These are phyloP conservation scores for Notothenia coriiceps DNA, from an alignment of 2,113 vertebrate genomes.

Conservation along the genomic window DNA sequence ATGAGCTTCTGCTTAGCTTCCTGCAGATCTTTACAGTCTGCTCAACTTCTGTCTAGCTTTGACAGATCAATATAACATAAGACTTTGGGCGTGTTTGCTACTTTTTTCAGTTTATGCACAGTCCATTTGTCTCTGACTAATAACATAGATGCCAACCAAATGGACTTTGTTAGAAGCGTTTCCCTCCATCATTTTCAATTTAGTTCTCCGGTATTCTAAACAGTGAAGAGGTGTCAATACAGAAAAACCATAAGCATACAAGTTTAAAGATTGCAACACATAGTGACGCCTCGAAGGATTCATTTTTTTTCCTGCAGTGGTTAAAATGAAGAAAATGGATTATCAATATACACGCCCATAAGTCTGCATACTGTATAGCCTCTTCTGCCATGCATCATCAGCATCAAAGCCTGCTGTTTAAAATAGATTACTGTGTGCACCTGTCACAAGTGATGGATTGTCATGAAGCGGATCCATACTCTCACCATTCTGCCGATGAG, in stretches of 20 bases:
- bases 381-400: slow-evolving; percentile 76
- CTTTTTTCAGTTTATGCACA: slow-evolving; percentile 22
- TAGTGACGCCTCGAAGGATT: slow-evolving; percentile 21
- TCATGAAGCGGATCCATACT: slow-evolving; percentile 73
- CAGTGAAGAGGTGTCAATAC: slow-evolving; percentile 23
- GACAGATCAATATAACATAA: slow-evolving; percentile 55
- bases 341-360: slow-evolving; percentile 69
- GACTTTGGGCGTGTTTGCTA: slow-evolving; percentile 18
- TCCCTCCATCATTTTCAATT: slow-evolving; percentile 49
- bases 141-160: slow-evolving; percentile 39
- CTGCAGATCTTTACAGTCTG: slow-evolving; percentile 16
- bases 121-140: slow-evolving; percentile 23
- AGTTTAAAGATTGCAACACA: slow-evolving; percentile 18
- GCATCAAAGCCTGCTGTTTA: slow-evolving; percentile 70
- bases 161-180: slow-evolving; percentile 28
- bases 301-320: slow-evolving; percentile 39
- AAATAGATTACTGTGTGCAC: slow-evolving; percentile 76
- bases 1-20: background rate
- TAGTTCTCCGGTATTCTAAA: slow-evolving; percentile 9
- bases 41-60: slow-evolving; percentile 14
- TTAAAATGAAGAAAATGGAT: slow-evolving; percentile 75
- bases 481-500: slow-evolving; percentile 55
- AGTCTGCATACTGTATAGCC: slow-evolving; percentile 51
- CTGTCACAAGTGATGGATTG: slow-evolving; percentile 79
- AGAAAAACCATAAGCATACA: slow-evolving; percentile 25